These are phyloP conservation scores for Cricetomys ansorgei DNA, from an alignment of 2,113 vertebrate genomes.

Conservation along the genomic window DNA sequence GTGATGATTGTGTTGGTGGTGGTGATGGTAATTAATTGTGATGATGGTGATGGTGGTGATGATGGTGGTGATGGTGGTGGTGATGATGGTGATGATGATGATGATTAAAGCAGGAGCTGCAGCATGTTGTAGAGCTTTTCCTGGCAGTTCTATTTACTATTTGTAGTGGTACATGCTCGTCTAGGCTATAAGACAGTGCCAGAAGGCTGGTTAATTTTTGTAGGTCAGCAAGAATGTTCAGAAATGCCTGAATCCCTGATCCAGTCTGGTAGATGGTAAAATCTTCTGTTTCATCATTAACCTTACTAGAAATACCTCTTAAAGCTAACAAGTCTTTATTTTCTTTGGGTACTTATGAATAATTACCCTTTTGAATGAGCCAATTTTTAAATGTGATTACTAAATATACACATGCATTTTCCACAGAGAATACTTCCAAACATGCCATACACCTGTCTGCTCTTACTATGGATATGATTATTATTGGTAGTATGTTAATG, in stretches of 20 bases:
- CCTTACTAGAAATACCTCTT: not conserved
- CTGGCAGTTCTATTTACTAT: not conserved
- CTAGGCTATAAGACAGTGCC: slow-evolving; percentile 6
- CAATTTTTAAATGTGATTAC: slow-evolving; percentile 15
- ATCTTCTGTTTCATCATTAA: not conserved
- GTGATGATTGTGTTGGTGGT: no score
- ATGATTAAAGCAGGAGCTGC: not conserved
- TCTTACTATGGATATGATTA: not conserved
- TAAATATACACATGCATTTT: not conserved
- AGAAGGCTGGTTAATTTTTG: slow-evolving; percentile 2
- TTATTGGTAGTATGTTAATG: not conserved
- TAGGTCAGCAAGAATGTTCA: slow-evolving; percentile 14
- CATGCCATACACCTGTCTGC: not conserved
- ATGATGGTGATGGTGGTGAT: not conserved
- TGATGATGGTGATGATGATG: no score
- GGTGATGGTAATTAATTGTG: not conserved
- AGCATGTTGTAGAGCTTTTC: not conserved
- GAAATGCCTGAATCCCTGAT: slow-evolving; percentile 31
- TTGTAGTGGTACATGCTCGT: not conserved
- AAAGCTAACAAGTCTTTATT: slow-evolving; percentile 43
- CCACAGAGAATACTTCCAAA: not conserved
- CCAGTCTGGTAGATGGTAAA: not conserved
- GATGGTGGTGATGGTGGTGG: not conserved
- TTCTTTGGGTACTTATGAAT: not conserved
- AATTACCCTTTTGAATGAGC: not conserved